Evolutionary conservation across 2,888 invertebrate species (phyloP).

Genomic region (Erebia palarica): DNA sequence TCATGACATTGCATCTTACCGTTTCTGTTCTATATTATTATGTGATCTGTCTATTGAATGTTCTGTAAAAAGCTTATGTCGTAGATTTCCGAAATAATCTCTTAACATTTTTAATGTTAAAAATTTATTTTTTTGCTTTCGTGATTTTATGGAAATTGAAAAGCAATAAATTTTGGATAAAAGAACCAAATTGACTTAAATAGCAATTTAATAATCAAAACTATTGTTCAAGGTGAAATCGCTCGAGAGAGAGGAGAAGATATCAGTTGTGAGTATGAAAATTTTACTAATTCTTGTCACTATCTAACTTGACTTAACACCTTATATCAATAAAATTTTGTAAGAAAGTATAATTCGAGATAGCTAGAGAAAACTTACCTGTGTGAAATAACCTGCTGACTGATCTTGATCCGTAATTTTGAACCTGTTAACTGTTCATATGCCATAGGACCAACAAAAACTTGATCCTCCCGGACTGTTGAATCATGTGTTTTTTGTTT

Average conservation of each 20-base stretch:
- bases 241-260: conserved; percentile 89
- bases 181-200: background rate
- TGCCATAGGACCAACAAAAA: no score
- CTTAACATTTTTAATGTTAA: conserved; percentile 9
- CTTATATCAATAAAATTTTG: background rate
- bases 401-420: no score
- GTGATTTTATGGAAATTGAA: background rate
- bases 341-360: background rate
- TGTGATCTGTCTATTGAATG: conserved; percentile 55
- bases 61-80: conserved; percentile 68
- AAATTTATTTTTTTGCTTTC: background rate
- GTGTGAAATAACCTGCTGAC: no score
- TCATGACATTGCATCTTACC: conserved; percentile 71
- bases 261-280: conserved; percentile 86
- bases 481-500: no score
- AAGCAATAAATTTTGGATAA: background rate
- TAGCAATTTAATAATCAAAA: conserved; percentile 10
- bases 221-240: conserved; percentile 86
- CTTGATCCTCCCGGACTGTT: no score
- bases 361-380: background rate
- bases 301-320: background rate
- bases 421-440: no score
- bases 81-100: conserved; percentile 55
- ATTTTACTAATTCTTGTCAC: background rate
- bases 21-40: conserved; percentile 46